A percentile compares a stretch with the other conserved stretches of the same genome.
phyloP scores from a whole-genome alignment of 1,140 invertebrate species.

The Harlomillsia oculata region DNA sequence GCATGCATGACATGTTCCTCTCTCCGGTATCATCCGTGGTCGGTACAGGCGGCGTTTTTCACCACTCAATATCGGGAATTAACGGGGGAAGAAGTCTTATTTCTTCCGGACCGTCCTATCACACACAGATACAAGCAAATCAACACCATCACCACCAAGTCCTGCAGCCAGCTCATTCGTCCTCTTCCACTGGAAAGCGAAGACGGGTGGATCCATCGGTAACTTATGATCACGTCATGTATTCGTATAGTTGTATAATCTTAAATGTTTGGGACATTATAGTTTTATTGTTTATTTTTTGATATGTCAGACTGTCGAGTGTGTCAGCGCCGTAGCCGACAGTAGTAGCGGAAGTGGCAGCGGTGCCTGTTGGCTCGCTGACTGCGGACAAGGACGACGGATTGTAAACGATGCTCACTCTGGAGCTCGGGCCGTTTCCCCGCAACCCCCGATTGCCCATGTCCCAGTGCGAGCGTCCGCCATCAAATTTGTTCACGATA shows the following conservation, averaged over 20 bases:
- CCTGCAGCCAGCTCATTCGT: constrained; percentile 32
- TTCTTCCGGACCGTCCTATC: constrained; percentile 40
- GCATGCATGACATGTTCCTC: constrained; percentile 64
- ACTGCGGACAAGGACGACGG: constrained; percentile 34
- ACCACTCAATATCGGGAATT: constrained; percentile 43
- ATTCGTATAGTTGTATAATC: background rate
- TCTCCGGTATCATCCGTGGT: constrained; percentile 43
- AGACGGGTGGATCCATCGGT: constrained; percentile 15
- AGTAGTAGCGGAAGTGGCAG: constrained; percentile 35
- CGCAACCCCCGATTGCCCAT: constrained; percentile 36
- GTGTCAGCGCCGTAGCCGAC: constrained; percentile 40
- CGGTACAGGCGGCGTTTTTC: constrained; percentile 20
- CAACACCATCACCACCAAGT: constrained; percentile 36
- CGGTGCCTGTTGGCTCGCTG: constrained; percentile 35
- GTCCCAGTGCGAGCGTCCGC: constrained; percentile 37
- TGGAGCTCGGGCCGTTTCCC: constrained; percentile 32
- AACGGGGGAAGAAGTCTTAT: constrained; percentile 42
- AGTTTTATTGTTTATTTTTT: constrained; percentile 16
- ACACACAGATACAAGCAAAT: constrained; percentile 49
- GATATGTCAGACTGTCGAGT: constrained; percentile 37
- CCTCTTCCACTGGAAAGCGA: constrained; percentile 22
- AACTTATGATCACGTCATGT: background rate
- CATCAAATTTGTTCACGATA: constrained; percentile 36
- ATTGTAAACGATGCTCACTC: constrained; percentile 33
- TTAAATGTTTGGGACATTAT: background rate